Base-by-base conservation (phyloP, 2,888 invertebrate species). In the Sycophila texana region DNA sequence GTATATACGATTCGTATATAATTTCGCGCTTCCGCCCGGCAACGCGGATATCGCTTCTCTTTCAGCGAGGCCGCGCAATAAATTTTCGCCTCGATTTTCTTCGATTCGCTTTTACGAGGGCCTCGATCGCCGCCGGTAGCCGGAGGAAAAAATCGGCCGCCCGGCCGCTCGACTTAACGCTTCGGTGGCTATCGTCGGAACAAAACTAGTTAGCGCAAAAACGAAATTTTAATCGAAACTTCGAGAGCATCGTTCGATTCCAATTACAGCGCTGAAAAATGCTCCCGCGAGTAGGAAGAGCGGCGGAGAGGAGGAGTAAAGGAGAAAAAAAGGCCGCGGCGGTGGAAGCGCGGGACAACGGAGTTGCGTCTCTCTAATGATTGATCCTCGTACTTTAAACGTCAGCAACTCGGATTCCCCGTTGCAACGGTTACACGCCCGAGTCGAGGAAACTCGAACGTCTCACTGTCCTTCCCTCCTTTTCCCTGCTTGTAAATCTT, bases 381-480 rank as follows among this genome's bases (percentile, higher is more conserved):
- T 75, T 71, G 79, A 75, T 79, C 75, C 49, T 22, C n/a, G 66
- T 66, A 75, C 66, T 75, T 71, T 71, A 72, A 71, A 60, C 63
- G 68, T 77, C 67, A 74, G 65, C 66, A 70, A 57, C 49, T 79
- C 22, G 4, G 60, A 68, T 57, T 55, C 66, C 49, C 61, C 22
- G 4, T 53, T 20, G 20, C 30, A 16, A n/a, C 14, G 14, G 13
- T 53, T 16, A 53, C n/a, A 16, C 53, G 12, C 4, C 2, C 22
- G 1, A 47, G 1, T 53, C 60, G 12, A 71, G 63, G 30, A 68
- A 78, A 63, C 26, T 66, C 53, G 30, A n/a, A 20, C 10, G 51
- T 4, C 63, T n/a, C n/a, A n/a, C n/a, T n/a, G n/a, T n/a, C n/a
- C n/a, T n/a, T n/a, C n/a, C 26, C 57, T 63, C 47, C 51, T 47